Evolutionary conservation across 2,113 vertebrate species (phyloP).

Genomic region (Plotosus lineatus): DNA sequence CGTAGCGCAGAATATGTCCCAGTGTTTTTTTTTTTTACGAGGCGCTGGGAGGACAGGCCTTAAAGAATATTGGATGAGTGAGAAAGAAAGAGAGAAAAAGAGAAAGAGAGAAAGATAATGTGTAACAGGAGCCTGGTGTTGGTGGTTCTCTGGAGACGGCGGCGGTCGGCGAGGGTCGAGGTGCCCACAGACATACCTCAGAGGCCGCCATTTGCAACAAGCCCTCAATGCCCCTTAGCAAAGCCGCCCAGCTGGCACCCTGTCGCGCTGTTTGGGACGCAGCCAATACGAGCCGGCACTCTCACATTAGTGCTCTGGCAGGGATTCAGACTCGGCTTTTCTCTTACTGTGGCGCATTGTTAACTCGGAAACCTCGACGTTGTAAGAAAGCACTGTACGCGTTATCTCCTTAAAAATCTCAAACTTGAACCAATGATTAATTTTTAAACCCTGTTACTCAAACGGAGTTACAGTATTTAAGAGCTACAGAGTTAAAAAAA

Average conservation of each 20-base stretch:
- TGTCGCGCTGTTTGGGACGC: neutral
- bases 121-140: slow-evolving; percentile 11
- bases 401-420: neutral
- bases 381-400: neutral
- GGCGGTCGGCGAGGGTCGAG: slow-evolving; percentile 25
- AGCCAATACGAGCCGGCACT: neutral
- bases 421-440: neutral
- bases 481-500: neutral
- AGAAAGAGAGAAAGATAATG: neutral
- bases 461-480: neutral
- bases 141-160: slow-evolving; percentile 22
- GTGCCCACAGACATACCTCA: slow-evolving; percentile 34
- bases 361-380: slow-evolving; percentile 7
- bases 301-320: slow-evolving; percentile 32
- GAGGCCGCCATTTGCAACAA: slow-evolving; percentile 44
- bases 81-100: neutral
- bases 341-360: neutral
- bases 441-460: neutral
- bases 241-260: slow-evolving; percentile 37
- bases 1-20: neutral
- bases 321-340: slow-evolving; percentile 9
- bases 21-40: neutral
- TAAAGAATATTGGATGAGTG: neutral
- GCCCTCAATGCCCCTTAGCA: slow-evolving; percentile 11
- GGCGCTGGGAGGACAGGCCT: too few relatives aligned